Conservation (phyloP, 1,140 invertebrate genomes). For the Camponotus floridanus region DNA sequence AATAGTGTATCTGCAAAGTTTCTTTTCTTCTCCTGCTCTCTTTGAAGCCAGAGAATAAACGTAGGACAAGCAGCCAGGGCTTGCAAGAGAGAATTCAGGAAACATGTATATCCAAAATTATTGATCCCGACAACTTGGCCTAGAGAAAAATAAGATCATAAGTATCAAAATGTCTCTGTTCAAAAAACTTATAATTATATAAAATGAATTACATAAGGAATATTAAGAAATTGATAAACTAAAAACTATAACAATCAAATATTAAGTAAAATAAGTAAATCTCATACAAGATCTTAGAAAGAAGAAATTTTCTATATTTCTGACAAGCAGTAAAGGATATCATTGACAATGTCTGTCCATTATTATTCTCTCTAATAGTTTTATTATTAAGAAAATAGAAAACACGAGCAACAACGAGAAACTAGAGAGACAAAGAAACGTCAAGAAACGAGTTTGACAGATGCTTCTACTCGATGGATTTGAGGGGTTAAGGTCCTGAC, state of each 20-base stretch:
- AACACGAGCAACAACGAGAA: neutral
- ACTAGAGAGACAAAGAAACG: neutral
- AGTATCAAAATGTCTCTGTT: conserved; percentile 3
- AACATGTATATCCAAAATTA: conserved; percentile 95
- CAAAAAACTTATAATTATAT: neutral
- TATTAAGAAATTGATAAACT: neutral
- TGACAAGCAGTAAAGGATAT: neutral
- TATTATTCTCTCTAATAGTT: neutral
- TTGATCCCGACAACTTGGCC: conserved; percentile 92
- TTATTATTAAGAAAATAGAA: neutral
- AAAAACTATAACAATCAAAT: neutral
- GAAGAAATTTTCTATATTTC: neutral
- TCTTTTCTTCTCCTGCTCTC: conserved; percentile 87
- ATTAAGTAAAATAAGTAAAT: neutral
- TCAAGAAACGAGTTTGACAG: neutral
- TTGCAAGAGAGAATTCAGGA: conserved; percentile 94
- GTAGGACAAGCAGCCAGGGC: conserved; percentile 93
- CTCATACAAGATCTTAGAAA: neutral
- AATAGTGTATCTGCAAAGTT: conserved; percentile 89
- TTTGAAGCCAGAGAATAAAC: conserved; percentile 93
- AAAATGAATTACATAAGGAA: neutral
- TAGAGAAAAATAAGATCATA: conserved; percentile 65
- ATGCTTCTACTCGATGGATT: neutral
- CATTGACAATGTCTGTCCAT: neutral
- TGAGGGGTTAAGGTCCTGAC: conserved; percentile 59